A percentile compares a stretch with the other conserved stretches of the same genome.
Evolutionary conservation across 1,140 invertebrate genomes (phyloP).

Genomic region (Bombus confusus): DNA sequence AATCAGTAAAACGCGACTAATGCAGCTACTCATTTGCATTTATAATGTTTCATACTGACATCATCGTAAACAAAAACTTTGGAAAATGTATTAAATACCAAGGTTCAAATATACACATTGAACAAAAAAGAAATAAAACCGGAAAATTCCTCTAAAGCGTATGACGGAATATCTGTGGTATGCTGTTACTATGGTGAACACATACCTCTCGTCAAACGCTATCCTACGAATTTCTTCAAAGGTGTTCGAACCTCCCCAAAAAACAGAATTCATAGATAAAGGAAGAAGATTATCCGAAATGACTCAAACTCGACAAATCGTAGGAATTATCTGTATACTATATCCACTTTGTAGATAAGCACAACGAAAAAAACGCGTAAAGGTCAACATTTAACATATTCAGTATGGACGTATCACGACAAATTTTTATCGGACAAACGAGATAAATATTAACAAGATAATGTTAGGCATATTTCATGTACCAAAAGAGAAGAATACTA

Average conservation of each 20-base stretch:
- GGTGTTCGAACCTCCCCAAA: not conserved
- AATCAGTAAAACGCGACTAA: not conserved
- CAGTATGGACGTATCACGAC: not conserved
- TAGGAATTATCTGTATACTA: slow-evolving; percentile 24
- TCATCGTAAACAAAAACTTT: not conserved
- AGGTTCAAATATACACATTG: not conserved
- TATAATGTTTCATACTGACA: not conserved
- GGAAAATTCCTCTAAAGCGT: not conserved
- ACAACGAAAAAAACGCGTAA: not conserved
- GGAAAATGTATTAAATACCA: not conserved
- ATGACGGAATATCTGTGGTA: not conserved
- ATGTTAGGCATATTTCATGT: not conserved
- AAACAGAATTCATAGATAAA: not conserved
- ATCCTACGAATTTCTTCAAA: not conserved
- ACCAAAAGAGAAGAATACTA: not conserved
- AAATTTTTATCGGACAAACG: not conserved
- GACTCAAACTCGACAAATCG: slow-evolving; percentile 9
- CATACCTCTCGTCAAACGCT: not conserved
- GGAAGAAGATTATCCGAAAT: not conserved
- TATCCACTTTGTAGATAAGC: slow-evolving; percentile 13
- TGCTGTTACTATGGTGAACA: not conserved
- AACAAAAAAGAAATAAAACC: not conserved
- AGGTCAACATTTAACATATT: not conserved
- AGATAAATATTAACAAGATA: not conserved
- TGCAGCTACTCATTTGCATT: not conserved